Evolutionary conservation across 1,140 invertebrate species (phyloP).

Genomic region (Drusus annulatus): DNA sequence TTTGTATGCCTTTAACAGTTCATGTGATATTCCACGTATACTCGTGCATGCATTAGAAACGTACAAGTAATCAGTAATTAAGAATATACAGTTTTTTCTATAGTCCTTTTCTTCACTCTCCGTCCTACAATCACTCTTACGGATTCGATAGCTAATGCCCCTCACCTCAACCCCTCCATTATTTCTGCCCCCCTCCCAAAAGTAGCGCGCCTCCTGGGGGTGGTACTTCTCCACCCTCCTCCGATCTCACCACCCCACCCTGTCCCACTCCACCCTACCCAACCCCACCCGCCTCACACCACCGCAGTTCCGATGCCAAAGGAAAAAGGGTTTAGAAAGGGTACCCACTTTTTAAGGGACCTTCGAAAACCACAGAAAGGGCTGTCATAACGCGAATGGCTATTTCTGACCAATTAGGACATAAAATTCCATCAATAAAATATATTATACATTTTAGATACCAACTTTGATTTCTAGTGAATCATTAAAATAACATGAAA

Average conservation of each 20-base stretch:
- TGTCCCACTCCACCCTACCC: neutral
- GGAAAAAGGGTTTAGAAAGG: slow-evolving; percentile 53
- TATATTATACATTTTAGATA: slow-evolving; percentile 11
- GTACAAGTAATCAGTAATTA: no score
- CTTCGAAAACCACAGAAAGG: slow-evolving; percentile 44
- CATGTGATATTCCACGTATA: no score
- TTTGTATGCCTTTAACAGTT: no score
- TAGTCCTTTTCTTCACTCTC: slow-evolving; percentile 15
- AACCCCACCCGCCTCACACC: neutral
- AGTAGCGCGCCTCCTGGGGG: no score
- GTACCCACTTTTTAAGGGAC: slow-evolving; percentile 50
- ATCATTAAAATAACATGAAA: no score
- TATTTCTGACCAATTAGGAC: slow-evolving; percentile 29
- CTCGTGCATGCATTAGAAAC: no score
- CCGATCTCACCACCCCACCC: neutral
- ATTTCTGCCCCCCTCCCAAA: slow-evolving; percentile 3
- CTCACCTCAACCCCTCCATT: slow-evolving; percentile 47
- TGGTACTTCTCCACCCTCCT: neutral
- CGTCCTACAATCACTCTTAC: slow-evolving; percentile 48
- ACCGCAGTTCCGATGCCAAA: slow-evolving; percentile 33
- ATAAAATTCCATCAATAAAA: slow-evolving; percentile 28
- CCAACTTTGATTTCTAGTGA: no score
- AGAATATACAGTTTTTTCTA: no score
- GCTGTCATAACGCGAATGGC: slow-evolving; percentile 40
- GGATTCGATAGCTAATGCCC: slow-evolving; percentile 56